These are phyloP conservation scores for Physocephala rufipes DNA, from an alignment of 2,888 invertebrate species.

Conservation along the genomic window DNA sequence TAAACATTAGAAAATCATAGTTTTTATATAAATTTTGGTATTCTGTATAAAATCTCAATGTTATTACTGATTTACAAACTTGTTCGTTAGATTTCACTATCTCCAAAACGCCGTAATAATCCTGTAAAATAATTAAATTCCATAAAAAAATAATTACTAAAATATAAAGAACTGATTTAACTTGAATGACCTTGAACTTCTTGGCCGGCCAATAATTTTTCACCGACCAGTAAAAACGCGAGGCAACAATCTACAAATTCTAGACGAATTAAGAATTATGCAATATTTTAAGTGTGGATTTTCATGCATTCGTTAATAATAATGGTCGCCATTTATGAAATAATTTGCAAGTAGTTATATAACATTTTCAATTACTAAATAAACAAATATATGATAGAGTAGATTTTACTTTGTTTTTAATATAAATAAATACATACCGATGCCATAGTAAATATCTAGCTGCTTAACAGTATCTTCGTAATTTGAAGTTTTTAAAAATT, in stretches of 20 bases:
- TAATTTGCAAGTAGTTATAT: conserved; percentile 23
- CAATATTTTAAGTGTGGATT: background rate
- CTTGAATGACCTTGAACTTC: no score
- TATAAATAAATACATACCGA: conserved; percentile 72
- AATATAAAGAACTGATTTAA: conserved; percentile 3
- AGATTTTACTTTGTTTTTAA: background rate
- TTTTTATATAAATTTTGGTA: no score
- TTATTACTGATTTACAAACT: no score
- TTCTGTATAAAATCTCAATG: no score
- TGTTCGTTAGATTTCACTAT: no score
- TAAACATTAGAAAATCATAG: no score
- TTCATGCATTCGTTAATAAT: background rate
- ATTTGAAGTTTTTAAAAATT: conserved; percentile 82
- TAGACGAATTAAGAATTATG: conserved; percentile 12
- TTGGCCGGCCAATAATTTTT: no score
- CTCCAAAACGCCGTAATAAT: no score
- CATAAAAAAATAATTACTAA: conserved; percentile 6
- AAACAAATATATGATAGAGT: no score
- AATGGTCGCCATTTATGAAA: conserved; percentile 1
- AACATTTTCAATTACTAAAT: background rate
- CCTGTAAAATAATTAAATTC: conserved; percentile 2
- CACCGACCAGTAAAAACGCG: no score
- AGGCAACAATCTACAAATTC: no score
- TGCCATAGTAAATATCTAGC: conserved; percentile 92
- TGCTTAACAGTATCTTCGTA: conserved; percentile 92